Conservation (phyloP, 1,140 invertebrate genomes). For the Penaeus indicus region DNA sequence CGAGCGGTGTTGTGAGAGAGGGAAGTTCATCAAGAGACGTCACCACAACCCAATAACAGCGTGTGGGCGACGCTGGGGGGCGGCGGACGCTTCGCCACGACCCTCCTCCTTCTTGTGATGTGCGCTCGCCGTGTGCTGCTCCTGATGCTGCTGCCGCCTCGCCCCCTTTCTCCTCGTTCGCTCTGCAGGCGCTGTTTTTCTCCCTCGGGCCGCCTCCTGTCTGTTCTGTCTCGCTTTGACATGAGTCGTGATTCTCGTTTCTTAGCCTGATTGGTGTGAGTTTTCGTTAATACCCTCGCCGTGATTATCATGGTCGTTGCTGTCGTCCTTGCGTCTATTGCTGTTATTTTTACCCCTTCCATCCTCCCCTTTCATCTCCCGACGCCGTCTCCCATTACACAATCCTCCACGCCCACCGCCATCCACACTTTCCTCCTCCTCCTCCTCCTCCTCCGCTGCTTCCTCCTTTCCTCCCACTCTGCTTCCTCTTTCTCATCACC, state of each 20-base stretch:
- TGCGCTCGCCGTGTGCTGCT: too few relatives aligned
- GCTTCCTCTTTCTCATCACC: too few relatives aligned
- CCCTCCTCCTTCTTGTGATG: too few relatives aligned
- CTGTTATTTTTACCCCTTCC: conserved; percentile 8
- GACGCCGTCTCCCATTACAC: not conserved
- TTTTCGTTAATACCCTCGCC: conserved; percentile 2
- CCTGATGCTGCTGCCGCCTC: too few relatives aligned
- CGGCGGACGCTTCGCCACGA: too few relatives aligned
- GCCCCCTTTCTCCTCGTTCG: too few relatives aligned
- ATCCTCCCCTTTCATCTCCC: not conserved
- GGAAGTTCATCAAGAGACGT: too few relatives aligned
- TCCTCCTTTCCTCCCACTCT: not conserved
- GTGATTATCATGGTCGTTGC: conserved; percentile 8
- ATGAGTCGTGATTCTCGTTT: not conserved
- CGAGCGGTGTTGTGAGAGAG: too few relatives aligned
- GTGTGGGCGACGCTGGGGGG: too few relatives aligned
- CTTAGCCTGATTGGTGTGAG: not conserved
- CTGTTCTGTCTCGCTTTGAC: not conserved
- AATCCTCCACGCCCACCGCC: not conserved
- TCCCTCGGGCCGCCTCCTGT: too few relatives aligned
- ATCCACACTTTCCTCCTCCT: conserved; percentile 12
- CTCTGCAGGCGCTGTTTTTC: too few relatives aligned
- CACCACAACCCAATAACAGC: too few relatives aligned
- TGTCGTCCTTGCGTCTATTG: not conserved
- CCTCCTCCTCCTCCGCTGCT: not conserved